Base-by-base conservation (phyloP, 2,888 invertebrate genomes). In the Tetranychus piercei region DNA sequence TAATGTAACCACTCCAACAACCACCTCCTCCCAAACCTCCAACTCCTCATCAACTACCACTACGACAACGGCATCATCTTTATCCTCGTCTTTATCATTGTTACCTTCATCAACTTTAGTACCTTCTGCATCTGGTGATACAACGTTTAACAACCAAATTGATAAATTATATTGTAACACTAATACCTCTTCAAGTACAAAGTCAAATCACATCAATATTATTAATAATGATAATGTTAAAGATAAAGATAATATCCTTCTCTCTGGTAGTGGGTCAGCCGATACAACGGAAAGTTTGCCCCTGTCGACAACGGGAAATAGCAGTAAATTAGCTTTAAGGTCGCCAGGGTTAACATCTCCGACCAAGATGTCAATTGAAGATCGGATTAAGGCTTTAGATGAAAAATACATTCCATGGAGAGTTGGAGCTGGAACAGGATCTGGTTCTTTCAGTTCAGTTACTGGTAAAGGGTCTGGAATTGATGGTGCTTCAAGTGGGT, bases 401-500 rank as follows among this genome's bases (percentile, higher is more conserved):
- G 94, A 94, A 82, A 92, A 91, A 82, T 92, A 94, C 81, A 92
- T 92, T 81, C 89, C 90, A 80, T 92, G 92, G 92, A 23, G 67
- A n/a, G 73, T 22, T 44, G 73, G 73, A 22, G 23, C 75, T 67
- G 73, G 71, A 11, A 71, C 65, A 11, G 34, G 43, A 44, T 22
- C 66, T 44, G 67, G 67, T 22, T 22, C 20, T n/a, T 23, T 11
- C 8, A 69, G 23, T 23, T 69, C 69, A 23, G 22, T 20, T 20
- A 15, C 20, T 69, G 66, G n/a, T 20, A 20, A 69, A 23, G 20
- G 20, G 18, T 23, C 69, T 11, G 20, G n/a, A 20, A 22, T 67
- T n/a, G 69, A 69, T 69, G 23, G 20, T 20, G 18, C 23, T 5
- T 69, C 66, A 18, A n/a, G n/a, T 20, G 66, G 66, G 18, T 69